Evolutionary conservation across 2,113 vertebrate species (phyloP).

Genomic region (Grallaria varia): DNA sequence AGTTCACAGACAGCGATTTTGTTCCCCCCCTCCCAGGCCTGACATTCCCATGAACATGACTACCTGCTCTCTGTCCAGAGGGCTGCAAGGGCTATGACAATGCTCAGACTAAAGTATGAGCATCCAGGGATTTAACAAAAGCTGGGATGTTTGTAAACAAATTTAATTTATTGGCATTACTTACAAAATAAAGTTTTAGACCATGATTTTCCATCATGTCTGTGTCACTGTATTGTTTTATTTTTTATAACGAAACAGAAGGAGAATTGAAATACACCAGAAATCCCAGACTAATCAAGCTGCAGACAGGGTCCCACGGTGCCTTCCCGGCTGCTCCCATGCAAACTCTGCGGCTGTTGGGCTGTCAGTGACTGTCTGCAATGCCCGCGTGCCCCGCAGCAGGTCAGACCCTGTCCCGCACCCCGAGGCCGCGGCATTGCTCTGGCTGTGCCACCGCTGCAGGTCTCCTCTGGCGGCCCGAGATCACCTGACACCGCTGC

Average conservation of each 20-base stretch:
- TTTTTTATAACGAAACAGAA: conserved; percentile 66
- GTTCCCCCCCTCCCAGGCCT: not conserved
- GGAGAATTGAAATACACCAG: conserved; percentile 62
- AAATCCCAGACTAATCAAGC: conserved; percentile 60
- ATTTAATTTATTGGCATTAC: conserved; percentile 74
- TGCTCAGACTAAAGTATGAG: conserved; percentile 14
- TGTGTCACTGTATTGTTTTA: conserved; percentile 63
- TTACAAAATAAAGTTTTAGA: conserved; percentile 75
- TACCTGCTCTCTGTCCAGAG: conserved; percentile 12
- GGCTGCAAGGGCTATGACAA: conserved; percentile 39
- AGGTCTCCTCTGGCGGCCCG: not conserved
- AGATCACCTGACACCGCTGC: not conserved
- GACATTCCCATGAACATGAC: not conserved
- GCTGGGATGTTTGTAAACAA: conserved; percentile 68
- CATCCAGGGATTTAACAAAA: conserved; percentile 62
- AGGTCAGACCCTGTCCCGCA: not conserved
- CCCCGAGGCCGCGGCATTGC: not conserved
- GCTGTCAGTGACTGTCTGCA: not conserved
- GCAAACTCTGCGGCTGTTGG: not conserved
- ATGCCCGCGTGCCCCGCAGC: not conserved
- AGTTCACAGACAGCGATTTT: conserved; percentile 21
- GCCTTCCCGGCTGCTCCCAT: not conserved
- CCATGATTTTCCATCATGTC: conserved; percentile 70
- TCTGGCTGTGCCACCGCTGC: not conserved
- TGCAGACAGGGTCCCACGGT: conserved; percentile 43